Conservation (phyloP, 2,888 invertebrate genomes). For the Onchidella celtica region DNA sequence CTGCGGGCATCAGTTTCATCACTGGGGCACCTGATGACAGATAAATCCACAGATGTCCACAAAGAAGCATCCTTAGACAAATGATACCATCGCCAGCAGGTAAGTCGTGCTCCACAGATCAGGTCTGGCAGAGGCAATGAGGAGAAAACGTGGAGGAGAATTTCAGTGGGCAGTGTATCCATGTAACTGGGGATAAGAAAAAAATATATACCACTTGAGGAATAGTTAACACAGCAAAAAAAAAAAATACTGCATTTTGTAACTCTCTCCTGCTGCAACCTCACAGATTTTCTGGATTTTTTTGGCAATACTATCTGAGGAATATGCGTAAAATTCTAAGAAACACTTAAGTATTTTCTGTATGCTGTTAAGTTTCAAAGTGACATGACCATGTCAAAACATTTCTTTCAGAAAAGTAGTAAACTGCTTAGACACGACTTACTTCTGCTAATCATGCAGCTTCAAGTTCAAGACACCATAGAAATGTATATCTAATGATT, state of each 20-base stretch:
- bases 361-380: too few species aligned
- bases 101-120: constrained; percentile 36
- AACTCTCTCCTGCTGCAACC: too few species aligned
- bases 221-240: neutral
- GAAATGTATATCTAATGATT: too few species aligned
- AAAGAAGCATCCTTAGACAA: constrained; percentile 41
- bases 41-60: constrained; percentile 42
- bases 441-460: too few species aligned
- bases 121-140: constrained; percentile 35
- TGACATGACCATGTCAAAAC: too few species aligned
- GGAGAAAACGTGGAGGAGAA: constrained; percentile 42
- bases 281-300: too few species aligned
- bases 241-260: neutral
- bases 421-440: too few species aligned
- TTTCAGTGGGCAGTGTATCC: constrained; percentile 44
- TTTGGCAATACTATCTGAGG: too few species aligned
- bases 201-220: neutral
- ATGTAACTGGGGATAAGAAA: constrained; percentile 16
- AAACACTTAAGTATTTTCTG: too few species aligned
- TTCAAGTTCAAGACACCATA: too few species aligned
- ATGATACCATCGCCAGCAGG: constrained; percentile 43
- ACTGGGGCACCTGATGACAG: constrained; percentile 9
- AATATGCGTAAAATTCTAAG: too few species aligned
- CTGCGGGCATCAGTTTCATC: constrained; percentile 15
- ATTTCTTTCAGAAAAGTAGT: too few species aligned